Percentiles rank a stretch among this genome's conserved stretches.
These are phyloP conservation scores for Agelastica alni DNA, from an alignment of 2,888 invertebrate genomes.

Conservation along the genomic window DNA sequence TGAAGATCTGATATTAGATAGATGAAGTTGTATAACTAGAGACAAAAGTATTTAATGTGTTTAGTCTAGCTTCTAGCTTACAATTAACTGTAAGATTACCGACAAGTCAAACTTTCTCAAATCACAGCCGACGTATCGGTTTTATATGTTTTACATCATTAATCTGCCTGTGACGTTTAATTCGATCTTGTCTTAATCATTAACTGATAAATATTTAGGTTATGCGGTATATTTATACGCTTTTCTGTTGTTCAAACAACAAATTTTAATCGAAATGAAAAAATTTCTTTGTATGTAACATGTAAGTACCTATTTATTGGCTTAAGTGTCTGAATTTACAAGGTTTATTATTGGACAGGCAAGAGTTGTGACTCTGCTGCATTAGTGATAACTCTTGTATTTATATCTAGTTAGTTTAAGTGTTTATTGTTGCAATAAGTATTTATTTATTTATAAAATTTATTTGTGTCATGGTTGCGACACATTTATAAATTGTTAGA, in stretches of 20 bases:
- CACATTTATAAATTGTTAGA: too few relatives aligned
- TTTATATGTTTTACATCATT: background rate
- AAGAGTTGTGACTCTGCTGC: too few relatives aligned
- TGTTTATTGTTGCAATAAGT: constrained; percentile 1
- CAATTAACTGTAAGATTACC: background rate
- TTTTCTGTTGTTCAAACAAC: background rate
- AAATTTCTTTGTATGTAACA: background rate
- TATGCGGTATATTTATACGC: background rate
- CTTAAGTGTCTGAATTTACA: background rate
- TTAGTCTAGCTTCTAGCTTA: background rate
- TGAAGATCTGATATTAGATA: constrained; percentile 18
- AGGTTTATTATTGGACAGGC: background rate
- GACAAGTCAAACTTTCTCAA: background rate
- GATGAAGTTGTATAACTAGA: constrained; percentile 3
- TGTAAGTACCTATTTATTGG: constrained; percentile 3
- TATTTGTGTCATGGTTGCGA: constrained; percentile 1
- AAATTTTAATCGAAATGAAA: background rate
- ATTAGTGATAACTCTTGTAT: too few relatives aligned
- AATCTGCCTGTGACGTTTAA: background rate
- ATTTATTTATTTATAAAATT: constrained; percentile 22
- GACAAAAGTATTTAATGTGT: constrained; percentile 10
- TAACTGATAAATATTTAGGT: background rate
- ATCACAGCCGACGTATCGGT: background rate
- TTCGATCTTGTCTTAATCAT: background rate
- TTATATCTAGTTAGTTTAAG: too few relatives aligned